phyloP scores from a whole-genome alignment of 1,140 invertebrate genomes.

The Aphelinus atriplicis region DNA sequence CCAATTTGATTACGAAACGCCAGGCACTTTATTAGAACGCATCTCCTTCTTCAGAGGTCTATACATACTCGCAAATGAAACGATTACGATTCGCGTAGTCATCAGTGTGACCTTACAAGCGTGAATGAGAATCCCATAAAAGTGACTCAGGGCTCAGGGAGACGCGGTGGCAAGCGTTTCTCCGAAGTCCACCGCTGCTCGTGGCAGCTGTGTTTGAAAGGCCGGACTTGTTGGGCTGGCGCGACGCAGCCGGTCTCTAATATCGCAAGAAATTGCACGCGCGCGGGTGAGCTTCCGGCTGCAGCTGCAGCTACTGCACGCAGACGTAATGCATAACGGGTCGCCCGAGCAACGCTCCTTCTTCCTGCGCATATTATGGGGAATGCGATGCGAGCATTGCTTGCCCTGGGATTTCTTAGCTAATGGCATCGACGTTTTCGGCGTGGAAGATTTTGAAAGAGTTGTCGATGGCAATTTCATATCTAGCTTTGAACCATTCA shows the following conservation, averaged over 20 bases:
- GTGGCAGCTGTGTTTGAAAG: conserved; percentile 9
- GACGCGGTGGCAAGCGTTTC: neutral
- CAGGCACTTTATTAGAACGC: no score
- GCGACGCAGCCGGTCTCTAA: neutral
- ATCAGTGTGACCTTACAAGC: neutral
- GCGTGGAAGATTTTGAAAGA: no score
- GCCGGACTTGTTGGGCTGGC: neutral
- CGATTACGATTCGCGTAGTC: no score
- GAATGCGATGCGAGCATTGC: no score
- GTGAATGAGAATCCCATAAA: conserved; percentile 30
- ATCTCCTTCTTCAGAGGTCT: no score
- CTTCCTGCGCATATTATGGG: no score
- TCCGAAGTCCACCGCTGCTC: conserved; percentile 6
- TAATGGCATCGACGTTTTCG: no score
- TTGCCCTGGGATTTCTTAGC: no score
- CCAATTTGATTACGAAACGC: no score
- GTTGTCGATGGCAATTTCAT: no score
- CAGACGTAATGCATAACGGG: conserved; percentile 7
- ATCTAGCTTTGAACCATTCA: no score
- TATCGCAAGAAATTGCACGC: conserved; percentile 30
- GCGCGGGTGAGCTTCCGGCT: conserved; percentile 20
- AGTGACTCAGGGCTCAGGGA: conserved; percentile 7
- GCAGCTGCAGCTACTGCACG: neutral
- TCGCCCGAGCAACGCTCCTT: neutral
- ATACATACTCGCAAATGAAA: no score